These are phyloP conservation scores for Sapayoa aenigma DNA, from an alignment of 2,113 vertebrate genomes.

Conservation along the genomic window DNA sequence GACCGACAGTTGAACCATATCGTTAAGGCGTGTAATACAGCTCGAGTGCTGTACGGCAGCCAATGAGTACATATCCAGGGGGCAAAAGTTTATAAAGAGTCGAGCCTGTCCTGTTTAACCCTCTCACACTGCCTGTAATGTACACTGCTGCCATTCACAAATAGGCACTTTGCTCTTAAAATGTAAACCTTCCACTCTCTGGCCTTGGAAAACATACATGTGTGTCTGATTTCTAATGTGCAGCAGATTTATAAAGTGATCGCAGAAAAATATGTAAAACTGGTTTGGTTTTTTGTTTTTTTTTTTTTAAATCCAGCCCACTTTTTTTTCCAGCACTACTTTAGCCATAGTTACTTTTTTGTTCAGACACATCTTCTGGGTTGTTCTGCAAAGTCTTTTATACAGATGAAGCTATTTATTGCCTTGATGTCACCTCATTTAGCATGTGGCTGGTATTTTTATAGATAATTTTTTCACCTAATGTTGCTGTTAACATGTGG, in stretches of 20 bases:
- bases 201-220: background rate
- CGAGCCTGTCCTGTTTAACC: constrained; percentile 82
- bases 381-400: constrained; percentile 33
- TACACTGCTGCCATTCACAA: constrained; percentile 75
- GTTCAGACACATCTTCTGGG: constrained; percentile 22
- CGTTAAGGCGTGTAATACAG: constrained; percentile 94
- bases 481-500: constrained; percentile 49
- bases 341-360: constrained; percentile 11
- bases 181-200: constrained; percentile 38
- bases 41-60: constrained; percentile 80
- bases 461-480: constrained; percentile 58
- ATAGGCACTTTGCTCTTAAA: constrained; percentile 52
- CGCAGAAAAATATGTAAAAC: constrained; percentile 17
- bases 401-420: constrained; percentile 65
- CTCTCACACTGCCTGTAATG: constrained; percentile 79
- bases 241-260: constrained; percentile 61
- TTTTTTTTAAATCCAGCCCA: background rate
- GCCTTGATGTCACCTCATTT: constrained; percentile 64
- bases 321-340: background rate
- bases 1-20: constrained; percentile 99
- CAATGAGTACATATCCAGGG: constrained; percentile 87
- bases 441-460: constrained; percentile 61
- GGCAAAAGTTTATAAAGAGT: constrained; percentile 86
- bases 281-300: background rate
- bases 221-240: constrained; percentile 29